Base-by-base conservation (phyloP, 2,888 invertebrate species). In the Ophion ventricosus region DNA sequence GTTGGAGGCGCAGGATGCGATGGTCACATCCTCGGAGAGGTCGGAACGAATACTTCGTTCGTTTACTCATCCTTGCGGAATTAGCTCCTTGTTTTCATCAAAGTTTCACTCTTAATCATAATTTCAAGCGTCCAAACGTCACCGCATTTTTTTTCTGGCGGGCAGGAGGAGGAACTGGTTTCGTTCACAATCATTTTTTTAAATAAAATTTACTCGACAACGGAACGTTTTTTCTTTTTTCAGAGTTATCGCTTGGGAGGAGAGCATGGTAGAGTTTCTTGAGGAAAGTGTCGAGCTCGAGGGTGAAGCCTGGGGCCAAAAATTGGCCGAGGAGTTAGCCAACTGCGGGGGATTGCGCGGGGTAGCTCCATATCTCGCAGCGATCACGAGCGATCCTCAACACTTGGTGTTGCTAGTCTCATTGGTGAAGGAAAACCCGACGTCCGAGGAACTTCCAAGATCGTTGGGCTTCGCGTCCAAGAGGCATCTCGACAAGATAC, bases 391-490 rank as follows among this genome's bases (percentile, higher is more conserved):
- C 4, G 89, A 89, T 26, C 85, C 87, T n/a, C 83, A 82, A 23
- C 92, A 92, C 67, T 86, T 91, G 25, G 82, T 85, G 11, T 63
- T 89, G 2, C 85, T 93, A 1, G 87, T 92, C 1, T 88, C 90
- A 40, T 75, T 89, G 8, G 87, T 91, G 1, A 87, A 89, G 26
- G 85, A 83, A 8, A 88, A 90, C 14, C 84, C 87, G 4, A 85
- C 83, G 0, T 86, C 83, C 20, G 90, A 86, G 1, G 90, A 91
- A 77, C 91, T 88, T 17, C 87, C 92, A 0, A 85, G 91, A 40
- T 90, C 92, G 0, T 90, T 92, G 10, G 93, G 92, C 0, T 90
- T 92, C 5, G 90, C 90, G 14, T 86, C 92, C 0, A 90, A 90
- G 64, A 89, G 90, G 14, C 91, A 92, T 70, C 86, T 91, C n/a